Percentiles rank a stretch among this genome's conserved stretches.
These are phyloP conservation scores for Coregonus ussuriensis DNA, from an alignment of 2,797 vertebrate species.

Conservation along the genomic window DNA sequence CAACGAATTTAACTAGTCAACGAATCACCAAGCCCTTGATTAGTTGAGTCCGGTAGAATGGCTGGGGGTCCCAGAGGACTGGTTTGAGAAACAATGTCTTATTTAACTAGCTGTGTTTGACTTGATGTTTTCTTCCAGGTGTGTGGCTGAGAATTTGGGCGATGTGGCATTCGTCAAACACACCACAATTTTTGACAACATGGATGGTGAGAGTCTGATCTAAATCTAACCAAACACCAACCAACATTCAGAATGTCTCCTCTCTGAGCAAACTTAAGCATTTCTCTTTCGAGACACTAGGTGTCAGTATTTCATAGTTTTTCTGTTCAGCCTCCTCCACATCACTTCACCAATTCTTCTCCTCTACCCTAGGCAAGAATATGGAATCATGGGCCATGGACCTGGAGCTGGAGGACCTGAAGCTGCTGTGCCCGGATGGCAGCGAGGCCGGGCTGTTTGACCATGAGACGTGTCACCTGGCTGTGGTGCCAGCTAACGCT, in stretches of 20 bases:
- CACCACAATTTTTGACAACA: constrained; percentile 78
- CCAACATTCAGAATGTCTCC: too few species aligned
- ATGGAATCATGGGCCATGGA: constrained; percentile 83
- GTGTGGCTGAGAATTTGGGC: constrained; percentile 82
- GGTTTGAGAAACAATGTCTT: background rate
- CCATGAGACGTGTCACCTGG: constrained; percentile 74
- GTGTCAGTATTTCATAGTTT: constrained; percentile 67
- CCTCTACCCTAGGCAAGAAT: constrained; percentile 69
- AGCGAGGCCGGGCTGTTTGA: constrained; percentile 67
- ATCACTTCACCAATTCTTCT: background rate
- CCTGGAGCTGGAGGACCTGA: constrained; percentile 81
- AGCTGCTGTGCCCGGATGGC: constrained; percentile 81
- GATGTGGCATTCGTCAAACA: constrained; percentile 83
- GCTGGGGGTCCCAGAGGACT: background rate
- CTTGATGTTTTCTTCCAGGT: constrained; percentile 58
- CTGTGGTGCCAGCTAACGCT: constrained; percentile 75
- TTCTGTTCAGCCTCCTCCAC: constrained; percentile 12
- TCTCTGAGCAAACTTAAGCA: constrained; percentile 21
- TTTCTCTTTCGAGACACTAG: constrained; percentile 56
- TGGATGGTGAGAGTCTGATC: constrained; percentile 69
- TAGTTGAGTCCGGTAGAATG: background rate
- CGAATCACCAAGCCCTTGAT: background rate
- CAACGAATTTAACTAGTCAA: too few species aligned
- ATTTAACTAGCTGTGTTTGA: background rate
- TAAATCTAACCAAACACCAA: too few species aligned